These are phyloP conservation scores for Heteractis magnifica DNA, from an alignment of 92 coral and sea anemone species.

Conservation along the genomic window DNA sequence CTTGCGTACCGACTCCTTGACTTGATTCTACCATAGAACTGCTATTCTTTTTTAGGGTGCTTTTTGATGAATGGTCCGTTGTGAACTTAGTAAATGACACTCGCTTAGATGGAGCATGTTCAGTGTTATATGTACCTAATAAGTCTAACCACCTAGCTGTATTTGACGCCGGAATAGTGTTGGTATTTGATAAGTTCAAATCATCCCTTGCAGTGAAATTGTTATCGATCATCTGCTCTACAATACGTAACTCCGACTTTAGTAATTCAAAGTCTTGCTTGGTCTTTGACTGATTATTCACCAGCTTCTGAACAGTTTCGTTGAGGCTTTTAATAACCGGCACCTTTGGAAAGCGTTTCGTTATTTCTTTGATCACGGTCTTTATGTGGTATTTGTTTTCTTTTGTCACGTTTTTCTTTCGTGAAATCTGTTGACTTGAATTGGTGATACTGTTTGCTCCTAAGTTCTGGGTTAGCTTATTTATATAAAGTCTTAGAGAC, in stretches of 20 bases:
- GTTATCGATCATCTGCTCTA: conserved; percentile 4
- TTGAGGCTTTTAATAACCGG: conserved; percentile 51
- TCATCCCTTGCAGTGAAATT: neutral
- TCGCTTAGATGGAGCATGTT: neutral
- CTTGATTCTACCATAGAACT: neutral
- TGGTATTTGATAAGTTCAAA: neutral
- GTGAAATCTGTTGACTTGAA: neutral
- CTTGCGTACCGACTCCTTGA: neutral
- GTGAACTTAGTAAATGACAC: neutral
- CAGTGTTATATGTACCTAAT: neutral
- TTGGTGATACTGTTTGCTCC: neutral
- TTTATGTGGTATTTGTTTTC: conserved; percentile 30
- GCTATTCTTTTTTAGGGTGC: neutral
- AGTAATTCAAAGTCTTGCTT: conserved; percentile 19
- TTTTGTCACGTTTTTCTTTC: conserved; percentile 19
- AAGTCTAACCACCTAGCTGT: neutral
- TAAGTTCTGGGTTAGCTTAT: conserved; percentile 23
- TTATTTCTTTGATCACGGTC: conserved; percentile 37
- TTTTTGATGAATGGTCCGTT: neutral
- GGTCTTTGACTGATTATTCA: conserved; percentile 46
- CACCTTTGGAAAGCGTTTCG: conserved; percentile 44
- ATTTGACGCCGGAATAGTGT: neutral
- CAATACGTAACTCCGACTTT: conserved; percentile 21
- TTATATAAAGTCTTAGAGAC: conserved; percentile 30
- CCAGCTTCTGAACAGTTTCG: conserved; percentile 42